A percentile compares a stretch with the other conserved stretches of the same genome.
Conservation (phyloP, 2,888 invertebrate genomes). For the Beris chalybata region DNA sequence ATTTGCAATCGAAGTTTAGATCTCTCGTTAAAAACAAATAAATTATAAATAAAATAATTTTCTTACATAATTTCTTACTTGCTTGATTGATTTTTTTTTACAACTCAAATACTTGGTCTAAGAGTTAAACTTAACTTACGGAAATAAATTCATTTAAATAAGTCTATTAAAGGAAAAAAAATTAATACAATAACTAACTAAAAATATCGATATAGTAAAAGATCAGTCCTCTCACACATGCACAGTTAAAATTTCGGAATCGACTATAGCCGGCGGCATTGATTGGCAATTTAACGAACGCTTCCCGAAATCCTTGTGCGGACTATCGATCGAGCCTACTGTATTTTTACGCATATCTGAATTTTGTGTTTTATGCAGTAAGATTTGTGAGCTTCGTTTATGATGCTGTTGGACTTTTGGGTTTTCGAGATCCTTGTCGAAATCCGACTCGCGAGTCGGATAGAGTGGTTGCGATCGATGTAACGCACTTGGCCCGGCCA, state of each 20-base stretch:
- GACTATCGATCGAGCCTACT: constrained; percentile 61
- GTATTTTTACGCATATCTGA: constrained; percentile 83
- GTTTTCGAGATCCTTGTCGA: constrained; percentile 53
- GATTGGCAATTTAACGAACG: constrained; percentile 65
- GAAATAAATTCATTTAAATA: constrained; percentile 16
- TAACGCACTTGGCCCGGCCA: constrained; percentile 55
- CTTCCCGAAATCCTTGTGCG: constrained; percentile 76
- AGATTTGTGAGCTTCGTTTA: constrained; percentile 64
- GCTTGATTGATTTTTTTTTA: too few relatives aligned
- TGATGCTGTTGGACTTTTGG: constrained; percentile 45
- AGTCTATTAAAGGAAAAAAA: constrained; percentile 18
- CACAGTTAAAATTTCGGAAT: constrained; percentile 60
- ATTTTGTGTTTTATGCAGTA: constrained; percentile 82
- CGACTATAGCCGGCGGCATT: constrained; percentile 48
- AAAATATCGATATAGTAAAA: constrained; percentile 23
- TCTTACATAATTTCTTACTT: too few relatives aligned
- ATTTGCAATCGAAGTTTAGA: too few relatives aligned
- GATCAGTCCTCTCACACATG: constrained; percentile 56
- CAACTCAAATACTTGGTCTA: constrained; percentile 4
- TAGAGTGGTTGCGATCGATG: constrained; percentile 55
- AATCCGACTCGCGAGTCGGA: constrained; percentile 53
- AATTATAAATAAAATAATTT: too few relatives aligned
- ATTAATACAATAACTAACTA: constrained; percentile 40
- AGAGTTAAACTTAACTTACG: constrained; percentile 24
- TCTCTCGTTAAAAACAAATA: too few relatives aligned